A percentile compares a stretch with the other conserved stretches of the same genome.
These are phyloP conservation scores for Ceratina calcarata DNA, from an alignment of 1,140 invertebrate species.

Conservation along the genomic window DNA sequence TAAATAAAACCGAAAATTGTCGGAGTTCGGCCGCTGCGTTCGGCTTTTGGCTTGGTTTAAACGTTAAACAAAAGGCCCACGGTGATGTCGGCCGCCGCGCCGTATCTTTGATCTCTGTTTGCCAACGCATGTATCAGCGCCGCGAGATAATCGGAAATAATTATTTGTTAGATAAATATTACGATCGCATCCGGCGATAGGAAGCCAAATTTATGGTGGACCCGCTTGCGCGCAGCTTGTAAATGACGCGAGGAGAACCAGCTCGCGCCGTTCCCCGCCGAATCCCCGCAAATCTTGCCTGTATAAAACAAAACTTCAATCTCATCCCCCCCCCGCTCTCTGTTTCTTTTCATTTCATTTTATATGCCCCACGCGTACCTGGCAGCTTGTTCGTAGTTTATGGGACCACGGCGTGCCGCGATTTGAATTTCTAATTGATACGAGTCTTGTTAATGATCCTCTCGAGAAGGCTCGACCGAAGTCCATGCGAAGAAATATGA, in stretches of 20 bases:
- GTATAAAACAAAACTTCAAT: background rate
- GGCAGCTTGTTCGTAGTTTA: slow-evolving; percentile 34
- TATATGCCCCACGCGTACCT: background rate
- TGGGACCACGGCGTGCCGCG: background rate
- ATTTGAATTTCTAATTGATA: slow-evolving; percentile 49
- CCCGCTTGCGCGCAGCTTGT: slow-evolving; percentile 58
- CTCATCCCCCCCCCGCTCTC: too few relatives aligned
- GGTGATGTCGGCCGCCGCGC: slow-evolving; percentile 60
- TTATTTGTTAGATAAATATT: slow-evolving; percentile 77
- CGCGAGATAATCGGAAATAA: slow-evolving; percentile 75
- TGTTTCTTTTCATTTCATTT: too few relatives aligned
- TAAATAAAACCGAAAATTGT: slow-evolving; percentile 78
- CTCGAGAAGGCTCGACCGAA: too few relatives aligned
- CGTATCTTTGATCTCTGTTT: slow-evolving; percentile 76
- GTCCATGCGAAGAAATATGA: background rate
- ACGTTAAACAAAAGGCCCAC: slow-evolving; percentile 73
- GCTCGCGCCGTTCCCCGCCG: slow-evolving; percentile 28
- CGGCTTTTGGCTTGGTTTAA: slow-evolving; percentile 68
- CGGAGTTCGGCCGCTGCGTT: slow-evolving; percentile 60
- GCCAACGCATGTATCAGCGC: slow-evolving; percentile 71
- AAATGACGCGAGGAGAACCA: slow-evolving; percentile 55
- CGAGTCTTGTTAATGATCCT: slow-evolving; percentile 32
- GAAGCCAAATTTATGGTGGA: slow-evolving; percentile 70
- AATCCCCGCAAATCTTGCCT: slow-evolving; percentile 5
- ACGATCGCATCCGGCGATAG: slow-evolving; percentile 72